Base-by-base conservation (phyloP, 1,140 invertebrate species). In the Sycophila sp. region DNA sequence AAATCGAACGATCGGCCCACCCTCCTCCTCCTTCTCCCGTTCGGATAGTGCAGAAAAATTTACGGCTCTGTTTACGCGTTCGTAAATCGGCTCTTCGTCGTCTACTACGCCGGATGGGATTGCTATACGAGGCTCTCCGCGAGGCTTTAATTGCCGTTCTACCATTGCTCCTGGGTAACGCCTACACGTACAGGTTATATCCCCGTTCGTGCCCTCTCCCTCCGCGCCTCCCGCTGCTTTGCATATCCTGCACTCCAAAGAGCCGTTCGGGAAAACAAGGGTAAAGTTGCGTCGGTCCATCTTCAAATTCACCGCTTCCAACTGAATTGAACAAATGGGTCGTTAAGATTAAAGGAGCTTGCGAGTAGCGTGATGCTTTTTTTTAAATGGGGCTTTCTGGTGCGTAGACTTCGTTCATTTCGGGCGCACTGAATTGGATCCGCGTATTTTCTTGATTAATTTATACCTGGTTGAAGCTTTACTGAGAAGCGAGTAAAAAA, bases 11-110 rank as follows among this genome's bases (percentile, higher is more conserved):
- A 36, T 6, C 17, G 32, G 28, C 17, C 10, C n/a, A n/a, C n/a
- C n/a, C n/a, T n/a, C n/a, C n/a, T n/a, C n/a, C n/a, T n/a, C n/a
- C n/a, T n/a, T n/a, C 17, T 51, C 30, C 22, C 4, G 30, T 47
- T 47, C 42, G n/a, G n/a, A n/a, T n/a, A 7, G 38, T 28, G 36
- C 2, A 72, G 73, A 78, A 76, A 80, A 78, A 78, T 80, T 80
- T 80, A 80, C 78, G 76, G 67, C 69, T 75, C 64, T 80, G 76
- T 79, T 77, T 80, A 80, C 77, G 69, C 62, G 24, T 64, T 62
- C 58, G 45, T 62, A 69, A 69, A 69, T 69, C 58, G 47, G 38
- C 26, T 30, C 45, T 47, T 56, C 68, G 42, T 38, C 40, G 7
- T n/a, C n/a, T n/a, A n/a, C n/a, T n/a, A n/a, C 11, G 42, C 42